Evolutionary conservation across 1,140 invertebrate species (phyloP).

Genomic region (Oreohelix idahoensis): DNA sequence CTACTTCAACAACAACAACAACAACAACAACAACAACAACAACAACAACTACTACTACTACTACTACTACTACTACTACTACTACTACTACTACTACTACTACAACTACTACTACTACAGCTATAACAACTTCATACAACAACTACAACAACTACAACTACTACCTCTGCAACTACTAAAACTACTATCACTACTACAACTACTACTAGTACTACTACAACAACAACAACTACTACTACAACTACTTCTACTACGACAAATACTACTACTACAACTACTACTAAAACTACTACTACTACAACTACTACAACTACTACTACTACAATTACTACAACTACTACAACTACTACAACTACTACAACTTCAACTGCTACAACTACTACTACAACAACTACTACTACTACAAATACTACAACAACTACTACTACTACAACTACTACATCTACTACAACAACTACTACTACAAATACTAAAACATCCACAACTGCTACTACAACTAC

Average conservation of each 20-base stretch:
- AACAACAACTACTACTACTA: neutral
- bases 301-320: too few relatives aligned
- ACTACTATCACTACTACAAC: neutral
- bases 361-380: too few relatives aligned
- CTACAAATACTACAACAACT: too few relatives aligned
- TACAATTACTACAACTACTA: too few relatives aligned
- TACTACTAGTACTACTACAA: neutral
- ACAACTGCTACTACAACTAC: too few relatives aligned
- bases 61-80: conserved; percentile 5
- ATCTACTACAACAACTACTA: too few relatives aligned
- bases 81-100: neutral
- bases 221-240: neutral
- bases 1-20: neutral
- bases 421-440: too few relatives aligned
- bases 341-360: neutral
- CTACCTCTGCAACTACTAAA: neutral
- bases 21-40: neutral
- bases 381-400: too few relatives aligned
- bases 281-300: too few relatives aligned
- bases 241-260: too few relatives aligned
- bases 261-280: too few relatives aligned
- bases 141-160: neutral
- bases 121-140: neutral
- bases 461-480: too few relatives aligned
- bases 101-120: neutral